phyloP scores from a whole-genome alignment of 2,888 invertebrate species.

The Cremastinae sp. region DNA sequence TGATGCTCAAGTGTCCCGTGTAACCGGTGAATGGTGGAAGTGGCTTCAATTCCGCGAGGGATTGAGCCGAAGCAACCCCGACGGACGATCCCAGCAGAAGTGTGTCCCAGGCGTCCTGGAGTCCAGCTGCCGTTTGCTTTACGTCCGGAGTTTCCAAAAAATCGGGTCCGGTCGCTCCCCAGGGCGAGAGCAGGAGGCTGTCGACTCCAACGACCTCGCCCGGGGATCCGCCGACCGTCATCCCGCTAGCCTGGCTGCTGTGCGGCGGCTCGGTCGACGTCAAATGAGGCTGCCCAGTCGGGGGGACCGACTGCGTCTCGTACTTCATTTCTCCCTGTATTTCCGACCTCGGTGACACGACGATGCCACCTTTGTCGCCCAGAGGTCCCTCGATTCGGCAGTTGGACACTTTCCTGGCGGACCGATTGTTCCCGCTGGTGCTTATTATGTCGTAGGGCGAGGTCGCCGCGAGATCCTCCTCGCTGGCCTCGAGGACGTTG shows the following conservation, averaged over 20 bases:
- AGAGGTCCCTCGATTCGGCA: conserved; percentile 36
- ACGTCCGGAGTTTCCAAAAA: conserved; percentile 75
- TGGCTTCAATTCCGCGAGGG: conserved; percentile 91
- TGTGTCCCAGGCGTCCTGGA: conserved; percentile 87
- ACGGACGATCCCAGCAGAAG: conserved; percentile 83
- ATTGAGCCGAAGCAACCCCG: conserved; percentile 83
- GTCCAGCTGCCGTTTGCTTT: conserved; percentile 75
- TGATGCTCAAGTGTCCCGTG: conserved; percentile 92
- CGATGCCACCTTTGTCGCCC: conserved; percentile 58
- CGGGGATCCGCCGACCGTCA: conserved; percentile 73
- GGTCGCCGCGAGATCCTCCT: conserved; percentile 69
- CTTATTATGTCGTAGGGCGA: conserved; percentile 73
- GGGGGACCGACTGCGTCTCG: conserved; percentile 76
- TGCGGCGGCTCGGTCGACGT: conserved; percentile 76
- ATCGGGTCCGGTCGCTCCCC: conserved; percentile 74
- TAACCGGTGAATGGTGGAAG: conserved; percentile 93
- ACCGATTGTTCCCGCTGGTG: conserved; percentile 63
- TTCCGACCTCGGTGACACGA: conserved; percentile 68
- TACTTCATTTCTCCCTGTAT: conserved; percentile 77
- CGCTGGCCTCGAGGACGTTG: conserved; percentile 68
- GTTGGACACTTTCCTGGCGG: conserved; percentile 47
- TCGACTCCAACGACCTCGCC: conserved; percentile 77
- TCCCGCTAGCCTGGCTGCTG: conserved; percentile 75
- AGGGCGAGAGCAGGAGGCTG: conserved; percentile 74
- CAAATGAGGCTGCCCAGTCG: conserved; percentile 73